These are phyloP conservation scores for Tetheella fluctuosa DNA, from an alignment of 2,888 invertebrate genomes.

Conservation along the genomic window DNA sequence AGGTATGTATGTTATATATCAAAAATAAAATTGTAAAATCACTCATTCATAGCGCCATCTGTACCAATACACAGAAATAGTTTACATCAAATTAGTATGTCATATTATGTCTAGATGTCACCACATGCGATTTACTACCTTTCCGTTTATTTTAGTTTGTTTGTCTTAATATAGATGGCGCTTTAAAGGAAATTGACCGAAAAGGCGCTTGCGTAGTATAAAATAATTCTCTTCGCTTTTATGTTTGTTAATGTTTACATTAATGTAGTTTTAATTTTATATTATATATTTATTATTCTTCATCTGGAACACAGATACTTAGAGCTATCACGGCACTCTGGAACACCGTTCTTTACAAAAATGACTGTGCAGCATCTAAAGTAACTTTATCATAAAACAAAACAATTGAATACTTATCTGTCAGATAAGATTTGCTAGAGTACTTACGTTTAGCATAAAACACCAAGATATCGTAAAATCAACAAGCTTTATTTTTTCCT, in stretches of 20 bases:
- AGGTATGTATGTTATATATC: constrained; percentile 58
- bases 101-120: background rate
- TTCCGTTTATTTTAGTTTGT: background rate
- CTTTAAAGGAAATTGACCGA: background rate
- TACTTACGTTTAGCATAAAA: constrained; percentile 3
- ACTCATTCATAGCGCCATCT: constrained; percentile 48
- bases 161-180: background rate
- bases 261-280: too few relatives aligned
- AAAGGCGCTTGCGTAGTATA: too few relatives aligned
- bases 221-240: too few relatives aligned
- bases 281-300: too few relatives aligned
- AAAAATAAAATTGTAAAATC: background rate
- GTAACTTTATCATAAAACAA: background rate
- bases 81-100: background rate
- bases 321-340: too few relatives aligned
- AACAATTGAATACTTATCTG: background rate
- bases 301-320: too few relatives aligned
- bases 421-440: background rate
- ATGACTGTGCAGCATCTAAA: background rate
- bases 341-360: too few relatives aligned
- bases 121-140: background rate
- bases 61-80: constrained; percentile 4
- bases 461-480: constrained; percentile 22
- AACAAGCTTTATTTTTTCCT: constrained; percentile 31
- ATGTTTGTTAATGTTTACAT: too few relatives aligned